Conservation (phyloP, 2,113 vertebrate species). For the Alligator sinensis region DNA sequence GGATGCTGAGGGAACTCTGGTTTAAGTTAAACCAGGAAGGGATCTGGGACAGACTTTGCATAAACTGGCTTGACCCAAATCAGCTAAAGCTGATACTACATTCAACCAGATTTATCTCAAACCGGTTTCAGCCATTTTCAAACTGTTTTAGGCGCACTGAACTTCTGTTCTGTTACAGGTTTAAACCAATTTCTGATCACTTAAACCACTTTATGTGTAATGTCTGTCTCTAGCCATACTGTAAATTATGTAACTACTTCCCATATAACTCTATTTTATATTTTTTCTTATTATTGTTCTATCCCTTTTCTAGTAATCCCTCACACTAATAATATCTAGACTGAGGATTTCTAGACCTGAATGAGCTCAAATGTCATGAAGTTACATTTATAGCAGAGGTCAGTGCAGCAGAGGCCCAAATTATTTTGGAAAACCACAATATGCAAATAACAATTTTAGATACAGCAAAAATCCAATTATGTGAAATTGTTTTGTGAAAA, state of each 20-base stretch:
- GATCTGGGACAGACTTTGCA: too few species aligned
- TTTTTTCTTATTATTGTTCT: not conserved
- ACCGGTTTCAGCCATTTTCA: too few species aligned
- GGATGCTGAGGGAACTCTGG: too few species aligned
- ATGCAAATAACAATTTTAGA: not conserved
- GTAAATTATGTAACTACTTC: conserved; percentile 37
- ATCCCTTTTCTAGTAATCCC: conserved; percentile 1
- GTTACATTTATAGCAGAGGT: not conserved
- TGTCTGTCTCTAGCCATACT: not conserved
- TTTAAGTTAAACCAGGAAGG: too few species aligned
- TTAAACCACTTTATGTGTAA: too few species aligned
- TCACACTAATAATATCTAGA: not conserved
- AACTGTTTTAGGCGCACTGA: too few species aligned
- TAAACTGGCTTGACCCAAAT: too few species aligned
- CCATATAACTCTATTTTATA: not conserved
- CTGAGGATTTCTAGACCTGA: not conserved
- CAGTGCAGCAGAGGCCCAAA: not conserved
- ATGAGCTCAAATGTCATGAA: not conserved
- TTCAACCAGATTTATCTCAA: too few species aligned
- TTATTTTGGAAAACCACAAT: not conserved
- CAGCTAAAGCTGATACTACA: too few species aligned
- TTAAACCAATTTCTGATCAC: too few species aligned
- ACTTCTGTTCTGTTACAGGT: too few species aligned
- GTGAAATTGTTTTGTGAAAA: not conserved
- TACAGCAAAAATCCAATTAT: not conserved